Percentiles rank a stretch among this genome's conserved stretches.
These are phyloP conservation scores for Hyposmocoma kahamanoa DNA, from an alignment of 1,140 invertebrate species.

Conservation along the genomic window DNA sequence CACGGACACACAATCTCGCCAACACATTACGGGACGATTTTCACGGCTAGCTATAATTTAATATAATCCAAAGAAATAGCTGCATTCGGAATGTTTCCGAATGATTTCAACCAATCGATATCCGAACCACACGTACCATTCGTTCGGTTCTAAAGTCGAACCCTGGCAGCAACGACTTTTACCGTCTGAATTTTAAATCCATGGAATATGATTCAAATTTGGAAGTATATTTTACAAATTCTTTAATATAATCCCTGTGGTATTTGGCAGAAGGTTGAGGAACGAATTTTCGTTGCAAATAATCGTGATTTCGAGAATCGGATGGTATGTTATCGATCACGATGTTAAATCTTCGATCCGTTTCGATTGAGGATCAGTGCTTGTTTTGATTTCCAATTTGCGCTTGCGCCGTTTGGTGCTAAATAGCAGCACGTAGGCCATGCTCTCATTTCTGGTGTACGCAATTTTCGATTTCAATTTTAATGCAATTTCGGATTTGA, in stretches of 20 bases:
- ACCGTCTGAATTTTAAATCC: constrained; percentile 15
- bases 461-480: constrained; percentile 57
- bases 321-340: constrained; percentile 66
- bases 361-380: constrained; percentile 58
- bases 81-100: constrained; percentile 43
- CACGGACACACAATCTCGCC: constrained; percentile 54
- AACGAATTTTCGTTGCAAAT: constrained; percentile 22
- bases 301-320: constrained; percentile 66
- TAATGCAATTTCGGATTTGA: constrained; percentile 1
- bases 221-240: constrained; percentile 1
- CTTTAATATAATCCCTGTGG: neutral
- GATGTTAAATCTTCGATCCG: constrained; percentile 65
- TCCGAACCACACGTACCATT: constrained; percentile 11
- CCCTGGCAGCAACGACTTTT: constrained; percentile 11
- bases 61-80: constrained; percentile 72
- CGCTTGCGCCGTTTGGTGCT: constrained; percentile 63
- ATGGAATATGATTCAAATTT: constrained; percentile 1
- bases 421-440: constrained; percentile 66
- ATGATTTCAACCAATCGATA: constrained; percentile 26
- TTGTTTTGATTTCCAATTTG: constrained; percentile 73
- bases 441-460: constrained; percentile 33
- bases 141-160: constrained; percentile 11
- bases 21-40: constrained; percentile 69
- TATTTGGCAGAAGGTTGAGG: too few relatives aligned
- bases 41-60: constrained; percentile 72